These are phyloP conservation scores for Heliconius congener DNA, from an alignment of 1,140 invertebrate genomes.

Conservation along the genomic window DNA sequence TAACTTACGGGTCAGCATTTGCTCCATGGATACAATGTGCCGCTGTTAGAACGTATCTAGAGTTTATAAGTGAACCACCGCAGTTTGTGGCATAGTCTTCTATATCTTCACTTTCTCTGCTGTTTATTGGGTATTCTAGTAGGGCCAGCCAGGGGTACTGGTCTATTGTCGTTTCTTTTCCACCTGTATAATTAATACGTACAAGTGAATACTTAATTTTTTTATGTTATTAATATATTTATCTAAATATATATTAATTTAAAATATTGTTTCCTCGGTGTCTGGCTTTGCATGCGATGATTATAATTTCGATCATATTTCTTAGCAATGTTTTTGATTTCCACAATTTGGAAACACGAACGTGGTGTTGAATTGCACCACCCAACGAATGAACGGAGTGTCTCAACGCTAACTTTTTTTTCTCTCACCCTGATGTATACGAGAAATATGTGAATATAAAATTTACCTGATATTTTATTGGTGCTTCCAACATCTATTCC, in stretches of 20 bases:
- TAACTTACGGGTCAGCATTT: conserved; percentile 42
- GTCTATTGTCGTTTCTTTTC: conserved; percentile 34
- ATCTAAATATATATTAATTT: too few relatives aligned
- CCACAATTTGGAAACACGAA: too few relatives aligned
- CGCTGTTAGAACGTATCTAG: conserved; percentile 44
- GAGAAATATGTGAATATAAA: neutral
- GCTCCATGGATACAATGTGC: conserved; percentile 40
- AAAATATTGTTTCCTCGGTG: too few relatives aligned
- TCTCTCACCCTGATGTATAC: too few relatives aligned
- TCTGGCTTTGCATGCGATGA: too few relatives aligned
- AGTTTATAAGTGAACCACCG: conserved; percentile 44
- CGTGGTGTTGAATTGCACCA: too few relatives aligned
- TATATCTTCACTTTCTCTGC: conserved; percentile 5
- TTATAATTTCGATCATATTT: too few relatives aligned
- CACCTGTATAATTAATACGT: conserved; percentile 32
- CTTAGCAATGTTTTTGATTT: too few relatives aligned
- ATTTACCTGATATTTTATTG: conserved; percentile 36
- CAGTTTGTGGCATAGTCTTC: conserved; percentile 22
- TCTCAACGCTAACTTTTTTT: too few relatives aligned
- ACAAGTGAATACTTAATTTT: neutral
- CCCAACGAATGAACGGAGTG: too few relatives aligned
- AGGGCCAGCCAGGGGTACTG: conserved; percentile 48
- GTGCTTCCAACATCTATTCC: conserved; percentile 30
- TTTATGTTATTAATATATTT: too few relatives aligned
- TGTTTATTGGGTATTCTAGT: conserved; percentile 34